Evolutionary conservation across 1,140 invertebrate species (phyloP).

Genomic region (Halesus radiatus): DNA sequence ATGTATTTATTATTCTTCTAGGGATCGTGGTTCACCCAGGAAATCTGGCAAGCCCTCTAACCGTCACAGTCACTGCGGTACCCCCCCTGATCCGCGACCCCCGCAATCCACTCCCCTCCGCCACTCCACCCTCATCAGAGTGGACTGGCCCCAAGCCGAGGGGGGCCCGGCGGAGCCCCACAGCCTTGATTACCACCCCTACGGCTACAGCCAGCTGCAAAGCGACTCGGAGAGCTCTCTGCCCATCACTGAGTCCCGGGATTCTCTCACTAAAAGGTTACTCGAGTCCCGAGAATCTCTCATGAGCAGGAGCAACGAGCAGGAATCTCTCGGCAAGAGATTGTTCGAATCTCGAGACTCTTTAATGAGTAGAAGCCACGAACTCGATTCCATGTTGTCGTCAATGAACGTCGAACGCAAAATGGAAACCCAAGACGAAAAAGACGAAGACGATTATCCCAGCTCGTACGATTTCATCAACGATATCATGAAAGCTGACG

Average conservation of each 20-base stretch:
- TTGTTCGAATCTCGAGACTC: too few relatives aligned
- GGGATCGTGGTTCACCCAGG: slow-evolving; percentile 51
- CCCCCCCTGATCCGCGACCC: slow-evolving; percentile 9
- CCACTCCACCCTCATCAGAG: slow-evolving; percentile 54
- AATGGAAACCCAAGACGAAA: slow-evolving; percentile 13
- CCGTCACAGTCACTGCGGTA: slow-evolving; percentile 51
- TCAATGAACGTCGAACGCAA: neutral
- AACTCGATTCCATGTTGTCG: neutral
- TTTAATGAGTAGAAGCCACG: too few relatives aligned
- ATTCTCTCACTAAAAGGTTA: slow-evolving; percentile 50
- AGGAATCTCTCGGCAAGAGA: neutral
- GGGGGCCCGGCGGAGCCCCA: neutral
- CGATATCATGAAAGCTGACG: slow-evolving; percentile 28
- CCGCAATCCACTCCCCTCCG: slow-evolving; percentile 22
- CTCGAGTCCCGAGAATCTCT: slow-evolving; percentile 54
- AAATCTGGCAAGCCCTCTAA: slow-evolving; percentile 39
- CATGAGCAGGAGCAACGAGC: slow-evolving; percentile 39
- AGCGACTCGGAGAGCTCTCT: slow-evolving; percentile 53
- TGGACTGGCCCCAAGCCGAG: slow-evolving; percentile 44
- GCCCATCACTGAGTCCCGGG: slow-evolving; percentile 45
- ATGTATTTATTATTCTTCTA: slow-evolving; percentile 33
- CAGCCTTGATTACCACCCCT: slow-evolving; percentile 6
- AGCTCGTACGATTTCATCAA: neutral
- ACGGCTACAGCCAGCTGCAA: slow-evolving; percentile 47
- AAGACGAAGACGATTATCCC: neutral